A percentile compares a stretch with the other conserved stretches of the same genome.
phyloP scores from a whole-genome alignment of 1,140 invertebrate species.

The Drosophila carrolli region DNA sequence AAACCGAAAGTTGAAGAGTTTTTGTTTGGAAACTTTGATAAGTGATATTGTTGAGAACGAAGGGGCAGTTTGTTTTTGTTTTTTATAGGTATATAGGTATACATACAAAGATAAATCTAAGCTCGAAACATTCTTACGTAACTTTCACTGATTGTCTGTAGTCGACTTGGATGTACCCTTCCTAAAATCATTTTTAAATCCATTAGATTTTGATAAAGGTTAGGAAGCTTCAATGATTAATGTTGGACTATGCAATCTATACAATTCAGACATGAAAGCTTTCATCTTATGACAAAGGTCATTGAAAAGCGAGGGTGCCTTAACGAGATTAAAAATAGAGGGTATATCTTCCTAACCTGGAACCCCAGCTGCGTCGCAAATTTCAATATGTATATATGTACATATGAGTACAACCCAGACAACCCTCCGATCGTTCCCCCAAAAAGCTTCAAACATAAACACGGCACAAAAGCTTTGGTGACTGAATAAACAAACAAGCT shows the following conservation, averaged over 20 bases:
- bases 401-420: neutral
- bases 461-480: slow-evolving; percentile 15
- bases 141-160: neutral
- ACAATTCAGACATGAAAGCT: too few species aligned
- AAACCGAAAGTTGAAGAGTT: slow-evolving; percentile 32
- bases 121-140: slow-evolving; percentile 10
- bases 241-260: too few species aligned
- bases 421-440: slow-evolving; percentile 9
- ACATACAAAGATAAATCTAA: slow-evolving; percentile 18
- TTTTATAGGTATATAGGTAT: neutral
- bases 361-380: slow-evolving; percentile 36
- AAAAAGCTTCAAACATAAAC: slow-evolving; percentile 22
- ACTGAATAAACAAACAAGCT: slow-evolving; percentile 39
- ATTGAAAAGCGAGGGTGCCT: neutral
- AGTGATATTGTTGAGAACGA: neutral
- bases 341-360: slow-evolving; percentile 11
- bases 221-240: too few species aligned
- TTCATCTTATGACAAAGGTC: too few species aligned
- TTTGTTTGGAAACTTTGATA: slow-evolving; percentile 4
- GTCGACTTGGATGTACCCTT: neutral
- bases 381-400: neutral
- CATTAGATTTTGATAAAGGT: too few species aligned
- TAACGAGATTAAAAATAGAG: neutral
- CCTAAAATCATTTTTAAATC: neutral
- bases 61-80: slow-evolving; percentile 7